Evolutionary conservation across 2,113 vertebrate species (phyloP).

Genomic region (Sula dactylatra): DNA sequence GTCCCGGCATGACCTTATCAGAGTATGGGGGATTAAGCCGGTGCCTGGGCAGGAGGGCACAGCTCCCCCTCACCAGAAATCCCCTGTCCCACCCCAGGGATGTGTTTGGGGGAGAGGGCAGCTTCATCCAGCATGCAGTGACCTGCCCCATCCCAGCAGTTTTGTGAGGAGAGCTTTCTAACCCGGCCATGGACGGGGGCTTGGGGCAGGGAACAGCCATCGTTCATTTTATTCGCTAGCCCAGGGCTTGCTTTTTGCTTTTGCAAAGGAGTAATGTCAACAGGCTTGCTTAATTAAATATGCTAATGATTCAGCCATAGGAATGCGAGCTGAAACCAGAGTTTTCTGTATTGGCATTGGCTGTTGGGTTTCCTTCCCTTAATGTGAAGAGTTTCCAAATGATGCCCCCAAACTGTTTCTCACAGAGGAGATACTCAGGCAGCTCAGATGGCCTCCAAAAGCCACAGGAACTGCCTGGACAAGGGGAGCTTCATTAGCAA

Average conservation of each 20-base stretch:
- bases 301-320: not conserved
- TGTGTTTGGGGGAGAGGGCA: not conserved
- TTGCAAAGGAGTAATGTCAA: not conserved
- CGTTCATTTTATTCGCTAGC: not conserved
- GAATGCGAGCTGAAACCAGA: not conserved
- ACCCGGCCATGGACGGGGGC: rapidly evolving
- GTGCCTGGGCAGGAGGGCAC: not conserved
- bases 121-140: rapidly evolving
- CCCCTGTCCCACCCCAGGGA: not conserved
- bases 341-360: rapidly evolving
- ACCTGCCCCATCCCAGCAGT: not conserved
- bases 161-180: not conserved
- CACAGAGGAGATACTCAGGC: not conserved
- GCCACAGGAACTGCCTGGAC: not conserved
- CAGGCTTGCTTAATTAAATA: not conserved
- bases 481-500: not conserved
- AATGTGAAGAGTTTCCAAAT: not conserved
- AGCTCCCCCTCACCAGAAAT: not conserved
- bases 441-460: not conserved
- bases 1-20: not conserved
- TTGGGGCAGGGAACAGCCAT: no score
- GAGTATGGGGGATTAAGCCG: not conserved
- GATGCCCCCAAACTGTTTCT: not conserved
- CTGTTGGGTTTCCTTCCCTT: not conserved
- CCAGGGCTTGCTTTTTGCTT: not conserved